Evolutionary conservation across 2,888 invertebrate genomes (phyloP), one percentile per base, ranked within the genome.

Genomic region (Chelonus formosanus): DNA sequence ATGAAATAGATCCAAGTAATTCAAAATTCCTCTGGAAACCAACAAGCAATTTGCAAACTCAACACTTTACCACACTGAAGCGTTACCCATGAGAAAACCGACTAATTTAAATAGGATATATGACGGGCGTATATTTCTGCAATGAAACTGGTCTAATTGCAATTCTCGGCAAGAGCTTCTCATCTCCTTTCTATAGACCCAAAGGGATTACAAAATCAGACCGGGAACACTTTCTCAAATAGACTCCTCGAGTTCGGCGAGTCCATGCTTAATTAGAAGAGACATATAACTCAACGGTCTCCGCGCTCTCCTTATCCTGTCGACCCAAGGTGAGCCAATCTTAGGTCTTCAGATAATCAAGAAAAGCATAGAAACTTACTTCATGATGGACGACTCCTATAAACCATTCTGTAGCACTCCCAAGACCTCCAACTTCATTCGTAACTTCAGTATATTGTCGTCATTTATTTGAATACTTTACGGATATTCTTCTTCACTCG

Each of bases 111-210:
- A 79, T 75, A 75, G 73, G 73, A 77, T 76, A 73, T 78, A 77
- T 75, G 73, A 74, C 69, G 70, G 65, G 73, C 63, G 71, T 73
- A 73, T 74, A 74, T 77, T 77, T 75, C 72, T 74, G 69, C 70
- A 73, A 75, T 73, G 73, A 75, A 74, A 69, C 71, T 72, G 68
- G 73, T 75, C 70, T 69, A 66, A 67, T 70, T 73, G 73, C 71
- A 73, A 74, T 74, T 73, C 73, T 70, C 72, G 66, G 71, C 31
- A 32, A 44, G 20, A 50, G 43, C 34, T 45, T 53, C 52, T 47
- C 36, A 40, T 54, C 50, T 50, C n/a, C 35, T 35, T 53, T 55
- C 35, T 40, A 36, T 61, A 44, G 40, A 55, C 48, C 50, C 40
- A 32, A 40, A 32, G 35, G 60, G 45, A 55, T 47, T 61, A 36